These are phyloP conservation scores for Heliangelus exortis DNA, from an alignment of 2,797 vertebrate genomes.

Conservation along the genomic window DNA sequence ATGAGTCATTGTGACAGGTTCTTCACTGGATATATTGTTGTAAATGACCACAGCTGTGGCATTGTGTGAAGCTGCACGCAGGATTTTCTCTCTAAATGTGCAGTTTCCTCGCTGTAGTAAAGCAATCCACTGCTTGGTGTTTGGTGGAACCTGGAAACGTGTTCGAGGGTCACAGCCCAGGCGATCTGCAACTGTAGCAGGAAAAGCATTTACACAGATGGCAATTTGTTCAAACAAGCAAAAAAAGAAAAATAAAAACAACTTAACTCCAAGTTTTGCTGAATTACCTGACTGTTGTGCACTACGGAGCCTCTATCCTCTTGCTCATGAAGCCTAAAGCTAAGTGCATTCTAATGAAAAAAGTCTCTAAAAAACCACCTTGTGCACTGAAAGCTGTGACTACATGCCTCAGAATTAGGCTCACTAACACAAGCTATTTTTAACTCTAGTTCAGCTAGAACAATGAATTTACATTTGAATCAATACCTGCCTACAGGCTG, in stretches of 20 bases:
- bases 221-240: neutral
- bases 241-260: neutral
- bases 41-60: constrained; percentile 96
- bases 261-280: neutral
- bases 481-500: constrained; percentile 46
- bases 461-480: constrained; percentile 60
- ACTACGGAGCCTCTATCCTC: neutral
- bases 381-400: neutral
- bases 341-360: neutral
- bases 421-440: constrained; percentile 44
- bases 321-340: neutral
- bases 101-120: constrained; percentile 95
- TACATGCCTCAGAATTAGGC: neutral
- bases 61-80: constrained; percentile 90
- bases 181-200: constrained; percentile 87
- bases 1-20: constrained; percentile 94
- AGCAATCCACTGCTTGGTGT: constrained; percentile 93
- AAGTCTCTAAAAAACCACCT: neutral
- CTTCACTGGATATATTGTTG: constrained; percentile 93
- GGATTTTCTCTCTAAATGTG: constrained; percentile 96
- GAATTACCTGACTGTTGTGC: neutral
- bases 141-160: constrained; percentile 89
- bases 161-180: constrained; percentile 93
- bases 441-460: constrained; percentile 35
- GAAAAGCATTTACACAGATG: neutral